Percentiles rank a stretch among this genome's conserved stretches.
Evolutionary conservation across 2,888 invertebrate species (phyloP).

Genomic region (Ephialtes manifestator): DNA sequence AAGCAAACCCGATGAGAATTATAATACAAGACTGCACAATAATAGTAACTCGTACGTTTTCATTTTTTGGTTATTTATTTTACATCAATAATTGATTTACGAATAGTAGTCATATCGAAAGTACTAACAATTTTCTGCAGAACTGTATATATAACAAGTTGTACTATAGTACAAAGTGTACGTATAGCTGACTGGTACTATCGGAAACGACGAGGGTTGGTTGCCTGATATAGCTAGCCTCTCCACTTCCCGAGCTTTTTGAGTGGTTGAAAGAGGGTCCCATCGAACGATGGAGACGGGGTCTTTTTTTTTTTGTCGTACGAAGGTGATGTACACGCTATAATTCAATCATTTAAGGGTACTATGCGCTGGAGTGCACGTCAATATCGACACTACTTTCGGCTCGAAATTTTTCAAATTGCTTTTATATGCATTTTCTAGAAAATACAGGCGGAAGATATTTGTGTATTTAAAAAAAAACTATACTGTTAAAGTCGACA

Average conservation of each 20-base stretch:
- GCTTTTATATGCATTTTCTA: background rate
- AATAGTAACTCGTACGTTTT: too few species aligned
- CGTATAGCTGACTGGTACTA: background rate
- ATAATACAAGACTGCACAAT: too few species aligned
- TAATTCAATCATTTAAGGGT: slow-evolving; percentile 60
- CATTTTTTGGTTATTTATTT: background rate
- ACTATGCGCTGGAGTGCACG: slow-evolving; percentile 34
- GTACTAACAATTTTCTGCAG: background rate
- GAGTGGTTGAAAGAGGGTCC: slow-evolving; percentile 56
- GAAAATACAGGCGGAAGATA: background rate
- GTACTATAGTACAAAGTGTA: background rate
- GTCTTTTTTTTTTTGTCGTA: slow-evolving; percentile 58
- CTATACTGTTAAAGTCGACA: too few species aligned
- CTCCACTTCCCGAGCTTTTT: slow-evolving; percentile 21
- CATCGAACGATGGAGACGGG: slow-evolving; percentile 51
- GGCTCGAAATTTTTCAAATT: background rate
- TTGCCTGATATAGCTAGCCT: background rate
- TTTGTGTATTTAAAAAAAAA: background rate
- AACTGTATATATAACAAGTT: background rate
- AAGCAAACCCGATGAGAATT: too few species aligned
- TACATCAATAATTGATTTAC: background rate
- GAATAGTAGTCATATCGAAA: background rate
- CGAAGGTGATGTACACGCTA: slow-evolving; percentile 49
- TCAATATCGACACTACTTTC: slow-evolving; percentile 5
- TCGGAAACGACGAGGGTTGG: slow-evolving; percentile 22